These are phyloP conservation scores for Macropodus opercularis DNA, from an alignment of 2,797 vertebrate genomes.

Conservation along the genomic window DNA sequence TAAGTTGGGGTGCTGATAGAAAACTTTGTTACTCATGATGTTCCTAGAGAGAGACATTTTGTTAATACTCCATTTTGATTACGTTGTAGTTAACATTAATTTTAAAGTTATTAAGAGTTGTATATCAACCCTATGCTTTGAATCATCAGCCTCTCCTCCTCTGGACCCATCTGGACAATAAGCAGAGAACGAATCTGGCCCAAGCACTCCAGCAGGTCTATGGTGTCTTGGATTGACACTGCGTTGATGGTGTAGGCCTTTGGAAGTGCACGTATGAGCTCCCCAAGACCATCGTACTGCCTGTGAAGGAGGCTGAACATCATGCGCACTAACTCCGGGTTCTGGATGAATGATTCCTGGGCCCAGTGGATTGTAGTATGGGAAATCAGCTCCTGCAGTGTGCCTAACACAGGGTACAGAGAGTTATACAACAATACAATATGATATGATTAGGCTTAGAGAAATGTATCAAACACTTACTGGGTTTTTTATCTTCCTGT, in stretches of 20 bases:
- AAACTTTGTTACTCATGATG: slow-evolving; percentile 97
- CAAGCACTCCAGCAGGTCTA: slow-evolving; percentile 91
- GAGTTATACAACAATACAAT: neutral
- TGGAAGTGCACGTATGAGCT: slow-evolving; percentile 91
- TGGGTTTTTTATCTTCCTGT: slow-evolving; percentile 88
- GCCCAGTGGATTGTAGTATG: slow-evolving; percentile 97
- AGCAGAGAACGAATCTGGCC: slow-evolving; percentile 95
- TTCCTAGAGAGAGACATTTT: slow-evolving; percentile 77
- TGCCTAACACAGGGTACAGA: slow-evolving; percentile 74
- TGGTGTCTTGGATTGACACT: slow-evolving; percentile 89
- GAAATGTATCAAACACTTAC: slow-evolving; percentile 72
- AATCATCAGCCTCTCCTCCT: slow-evolving; percentile 97
- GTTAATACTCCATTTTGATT: neutral
- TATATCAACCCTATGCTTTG: slow-evolving; percentile 92
- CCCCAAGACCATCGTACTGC: slow-evolving; percentile 92
- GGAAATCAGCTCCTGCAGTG: slow-evolving; percentile 93
- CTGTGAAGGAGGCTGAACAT: slow-evolving; percentile 97
- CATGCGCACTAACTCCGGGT: slow-evolving; percentile 92
- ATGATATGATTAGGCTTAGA: too few relatives aligned
- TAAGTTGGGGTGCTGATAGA: slow-evolving; percentile 96
- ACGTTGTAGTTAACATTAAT: neutral
- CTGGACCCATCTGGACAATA: slow-evolving; percentile 97
- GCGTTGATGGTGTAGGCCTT: slow-evolving; percentile 92
- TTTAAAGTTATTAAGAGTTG: neutral
- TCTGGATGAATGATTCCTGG: slow-evolving; percentile 95